phyloP scores from a whole-genome alignment of 2,888 invertebrate species.

The Dynastes hyllus region DNA sequence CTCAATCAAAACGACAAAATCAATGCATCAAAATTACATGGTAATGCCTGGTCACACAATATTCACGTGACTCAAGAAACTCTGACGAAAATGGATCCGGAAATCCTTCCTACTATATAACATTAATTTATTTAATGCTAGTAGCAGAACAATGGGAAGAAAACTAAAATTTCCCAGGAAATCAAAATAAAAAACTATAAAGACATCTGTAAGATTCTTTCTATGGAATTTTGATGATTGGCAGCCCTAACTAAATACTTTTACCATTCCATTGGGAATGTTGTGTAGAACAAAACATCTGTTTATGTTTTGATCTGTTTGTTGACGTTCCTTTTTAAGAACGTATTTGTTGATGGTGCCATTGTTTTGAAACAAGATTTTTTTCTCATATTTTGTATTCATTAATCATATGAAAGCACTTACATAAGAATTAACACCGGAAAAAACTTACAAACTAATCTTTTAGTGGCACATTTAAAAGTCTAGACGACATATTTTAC shows the following conservation, averaged over 20 bases:
- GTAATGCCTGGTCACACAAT: too few species aligned
- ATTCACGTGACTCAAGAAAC: too few species aligned
- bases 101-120: too few species aligned
- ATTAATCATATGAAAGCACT: background rate
- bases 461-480: constrained; percentile 26
- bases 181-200: too few species aligned
- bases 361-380: background rate
- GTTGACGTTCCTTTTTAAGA: background rate
- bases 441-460: constrained; percentile 6
- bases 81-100: too few species aligned
- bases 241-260: too few species aligned
- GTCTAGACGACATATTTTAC: constrained; percentile 34
- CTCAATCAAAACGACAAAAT: too few species aligned
- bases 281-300: background rate
- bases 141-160: too few species aligned
- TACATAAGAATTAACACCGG: background rate
- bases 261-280: background rate
- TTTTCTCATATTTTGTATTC: background rate
- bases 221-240: too few species aligned
- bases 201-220: too few species aligned
- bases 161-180: too few species aligned
- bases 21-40: background rate
- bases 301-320: background rate
- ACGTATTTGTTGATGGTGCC: background rate
- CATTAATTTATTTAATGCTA: too few species aligned